A percentile compares a stretch with the other conserved stretches of the same genome.
These are phyloP conservation scores for Hemistola chrysoprasaria DNA, from an alignment of 2,888 invertebrate genomes.

Conservation along the genomic window DNA sequence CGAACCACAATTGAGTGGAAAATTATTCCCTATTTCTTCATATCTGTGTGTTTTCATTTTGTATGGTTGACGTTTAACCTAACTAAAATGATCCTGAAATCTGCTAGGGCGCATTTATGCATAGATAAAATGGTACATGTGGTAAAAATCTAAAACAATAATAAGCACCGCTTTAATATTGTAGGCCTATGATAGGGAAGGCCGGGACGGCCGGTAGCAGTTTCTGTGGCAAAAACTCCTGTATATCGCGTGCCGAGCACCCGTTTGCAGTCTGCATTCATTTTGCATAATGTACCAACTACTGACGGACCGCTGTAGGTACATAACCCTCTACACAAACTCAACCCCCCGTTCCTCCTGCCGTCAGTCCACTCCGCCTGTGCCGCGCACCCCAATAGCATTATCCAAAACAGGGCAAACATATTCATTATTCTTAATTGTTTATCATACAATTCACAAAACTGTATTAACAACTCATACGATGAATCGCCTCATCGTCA, in stretches of 20 bases:
- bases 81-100: no score
- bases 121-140: no score
- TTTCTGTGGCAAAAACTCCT: conserved; percentile 25
- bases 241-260: conserved; percentile 29
- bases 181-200: not conserved
- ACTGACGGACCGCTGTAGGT: conserved; percentile 30
- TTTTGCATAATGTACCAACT: conserved; percentile 40
- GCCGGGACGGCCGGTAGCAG: conserved; percentile 3
- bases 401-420: conserved; percentile 46
- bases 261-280: conserved; percentile 34
- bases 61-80: no score
- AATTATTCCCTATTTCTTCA: no score
- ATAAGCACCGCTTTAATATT: not conserved
- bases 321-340: conserved; percentile 6
- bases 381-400: conserved; percentile 41
- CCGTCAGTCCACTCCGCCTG: conserved; percentile 4
- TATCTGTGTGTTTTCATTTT: no score
- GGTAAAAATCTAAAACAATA: no score
- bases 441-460: conserved; percentile 49
- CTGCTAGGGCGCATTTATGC: no score
- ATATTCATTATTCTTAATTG: conserved; percentile 59
- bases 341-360: conserved; percentile 5
- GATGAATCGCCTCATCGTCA: conserved; percentile 51
- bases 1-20: no score
- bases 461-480: conserved; percentile 46